phyloP scores from a whole-genome alignment of 2,888 invertebrate genomes.

The Andrena chrysosceles region DNA sequence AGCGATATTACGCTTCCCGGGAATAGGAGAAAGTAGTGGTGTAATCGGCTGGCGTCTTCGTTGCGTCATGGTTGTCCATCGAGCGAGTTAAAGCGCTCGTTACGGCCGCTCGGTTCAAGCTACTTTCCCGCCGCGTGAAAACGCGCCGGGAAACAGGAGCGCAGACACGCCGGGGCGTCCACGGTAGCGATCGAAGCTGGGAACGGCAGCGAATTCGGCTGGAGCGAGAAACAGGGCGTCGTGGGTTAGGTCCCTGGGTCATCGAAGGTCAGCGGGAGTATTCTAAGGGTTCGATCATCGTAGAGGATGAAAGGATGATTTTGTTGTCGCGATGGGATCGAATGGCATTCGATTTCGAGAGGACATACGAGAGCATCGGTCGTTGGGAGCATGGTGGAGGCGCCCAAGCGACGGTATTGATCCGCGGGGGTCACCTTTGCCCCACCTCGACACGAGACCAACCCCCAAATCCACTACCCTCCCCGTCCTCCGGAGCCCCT shows the following conservation, averaged over 20 bases:
- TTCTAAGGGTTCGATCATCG: neutral
- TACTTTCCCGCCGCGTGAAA: conserved; percentile 52
- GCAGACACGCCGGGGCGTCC: neutral
- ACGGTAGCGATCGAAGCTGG: neutral
- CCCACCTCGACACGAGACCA: conserved; percentile 78
- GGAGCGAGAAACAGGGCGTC: neutral
- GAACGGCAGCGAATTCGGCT: neutral
- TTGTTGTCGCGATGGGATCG: conserved; percentile 38
- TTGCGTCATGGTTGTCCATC: conserved; percentile 51
- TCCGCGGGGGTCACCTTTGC: conserved; percentile 81
- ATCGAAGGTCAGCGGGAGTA: neutral
- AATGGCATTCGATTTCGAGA: conserved; percentile 65
- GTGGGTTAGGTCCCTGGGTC: neutral
- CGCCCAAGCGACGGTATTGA: conserved; percentile 83
- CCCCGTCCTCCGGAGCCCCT: conserved; percentile 48
- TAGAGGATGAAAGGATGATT: conserved; percentile 9
- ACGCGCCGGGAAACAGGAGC: conserved; percentile 23
- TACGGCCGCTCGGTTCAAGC: conserved; percentile 49
- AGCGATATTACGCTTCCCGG: conserved; percentile 46
- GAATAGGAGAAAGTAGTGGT: conserved; percentile 63
- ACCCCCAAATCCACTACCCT: conserved; percentile 78
- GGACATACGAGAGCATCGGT: conserved; percentile 75
- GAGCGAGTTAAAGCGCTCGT: conserved; percentile 46
- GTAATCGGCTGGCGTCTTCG: conserved; percentile 47
- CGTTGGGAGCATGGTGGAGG: conserved; percentile 76